These are phyloP conservation scores for Nymphalis polychloros DNA, from an alignment of 2,888 invertebrate species.

Conservation along the genomic window DNA sequence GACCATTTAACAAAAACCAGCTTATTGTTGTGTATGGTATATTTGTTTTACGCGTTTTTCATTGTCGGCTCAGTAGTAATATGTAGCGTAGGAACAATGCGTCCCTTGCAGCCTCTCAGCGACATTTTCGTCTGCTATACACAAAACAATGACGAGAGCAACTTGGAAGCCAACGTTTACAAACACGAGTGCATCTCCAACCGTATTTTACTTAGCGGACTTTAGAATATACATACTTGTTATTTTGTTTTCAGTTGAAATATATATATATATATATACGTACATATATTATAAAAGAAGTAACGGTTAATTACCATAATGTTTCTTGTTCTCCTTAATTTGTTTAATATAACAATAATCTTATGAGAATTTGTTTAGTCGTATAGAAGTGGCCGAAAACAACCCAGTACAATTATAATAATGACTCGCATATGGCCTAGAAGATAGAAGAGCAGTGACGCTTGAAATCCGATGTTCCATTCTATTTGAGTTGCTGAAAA, in stretches of 20 bases:
- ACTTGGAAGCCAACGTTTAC: constrained; percentile 36
- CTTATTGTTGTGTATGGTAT: constrained; percentile 4
- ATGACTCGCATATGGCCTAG: no score
- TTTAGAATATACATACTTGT: constrained; percentile 7
- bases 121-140: constrained; percentile 32
- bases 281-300: no score
- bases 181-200: constrained; percentile 28
- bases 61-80: constrained; percentile 27
- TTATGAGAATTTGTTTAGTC: no score
- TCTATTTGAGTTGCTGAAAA: no score
- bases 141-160: constrained; percentile 30
- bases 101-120: constrained; percentile 24
- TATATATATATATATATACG: no score
- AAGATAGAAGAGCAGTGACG: no score
- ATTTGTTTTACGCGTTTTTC: constrained; percentile 27
- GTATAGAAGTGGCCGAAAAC: no score
- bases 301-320: no score
- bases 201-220: constrained; percentile 28
- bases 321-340: no score
- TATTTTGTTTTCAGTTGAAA: background rate
- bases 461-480: no score
- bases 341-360: no score
- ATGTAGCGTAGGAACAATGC: constrained; percentile 33
- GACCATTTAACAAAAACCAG: constrained; percentile 4
- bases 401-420: no score